A percentile compares a stretch with the other conserved stretches of the same genome.
Evolutionary conservation across 2,888 invertebrate species (phyloP).

Genomic region (Ectemnius continuus): DNA sequence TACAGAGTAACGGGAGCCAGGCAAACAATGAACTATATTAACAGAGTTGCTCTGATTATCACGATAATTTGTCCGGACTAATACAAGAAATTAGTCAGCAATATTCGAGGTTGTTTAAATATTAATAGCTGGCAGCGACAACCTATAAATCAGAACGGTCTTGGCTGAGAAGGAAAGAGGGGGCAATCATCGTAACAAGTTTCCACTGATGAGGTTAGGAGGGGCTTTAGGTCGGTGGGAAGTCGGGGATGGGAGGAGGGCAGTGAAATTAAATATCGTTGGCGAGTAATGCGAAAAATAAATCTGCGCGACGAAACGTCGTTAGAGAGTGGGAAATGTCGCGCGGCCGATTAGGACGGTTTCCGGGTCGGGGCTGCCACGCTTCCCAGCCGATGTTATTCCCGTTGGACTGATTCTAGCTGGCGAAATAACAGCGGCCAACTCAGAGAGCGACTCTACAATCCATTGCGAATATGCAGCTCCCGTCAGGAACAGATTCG

Average conservation of each 20-base stretch:
- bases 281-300: slow-evolving; percentile 32
- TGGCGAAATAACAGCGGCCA: slow-evolving; percentile 7
- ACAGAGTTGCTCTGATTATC: background rate
- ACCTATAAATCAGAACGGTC: background rate
- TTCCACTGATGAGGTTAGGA: background rate
- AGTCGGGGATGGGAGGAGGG: background rate
- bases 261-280: slow-evolving; percentile 33
- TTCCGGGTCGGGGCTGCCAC: slow-evolving; percentile 36
- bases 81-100: background rate
- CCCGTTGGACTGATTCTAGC: slow-evolving; percentile 37
- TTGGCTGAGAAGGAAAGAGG: background rate
- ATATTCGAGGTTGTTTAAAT: background rate
- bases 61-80: background rate
- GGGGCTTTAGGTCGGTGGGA: background rate
- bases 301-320: slow-evolving; percentile 37
- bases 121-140: background rate
- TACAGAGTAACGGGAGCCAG: background rate
- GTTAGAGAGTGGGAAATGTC: slow-evolving; percentile 31
- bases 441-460: slow-evolving; percentile 4
- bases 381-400: slow-evolving; percentile 38
- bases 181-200: slow-evolving; percentile 17
- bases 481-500: no score
- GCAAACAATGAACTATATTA: background rate
- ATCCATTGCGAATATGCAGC: background rate
- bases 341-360: slow-evolving; percentile 34